phyloP scores from a whole-genome alignment of 2,888 invertebrate genomes.

The Caenorhabditis wallacei region DNA sequence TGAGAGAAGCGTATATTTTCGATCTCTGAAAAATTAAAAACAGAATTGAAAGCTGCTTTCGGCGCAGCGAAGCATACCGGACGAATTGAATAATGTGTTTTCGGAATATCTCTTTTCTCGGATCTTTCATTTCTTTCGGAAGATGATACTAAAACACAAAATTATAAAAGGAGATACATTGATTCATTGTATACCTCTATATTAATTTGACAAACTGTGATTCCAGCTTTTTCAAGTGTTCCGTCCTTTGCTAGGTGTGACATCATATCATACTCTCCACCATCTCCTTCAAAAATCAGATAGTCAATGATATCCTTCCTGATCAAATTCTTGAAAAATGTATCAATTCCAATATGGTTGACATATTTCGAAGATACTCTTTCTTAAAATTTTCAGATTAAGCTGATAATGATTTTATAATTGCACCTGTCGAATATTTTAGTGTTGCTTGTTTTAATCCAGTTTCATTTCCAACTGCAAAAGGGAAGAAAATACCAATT shows the following conservation, averaged over 20 bases:
- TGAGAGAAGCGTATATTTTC: constrained; percentile 44
- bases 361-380: constrained; percentile 26
- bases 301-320: constrained; percentile 53
- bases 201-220: constrained; percentile 61
- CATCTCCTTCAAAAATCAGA: constrained; percentile 53
- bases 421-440: constrained; percentile 36
- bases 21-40: constrained; percentile 39
- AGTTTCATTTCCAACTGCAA: constrained; percentile 55
- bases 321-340: constrained; percentile 57
- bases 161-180: too few species aligned
- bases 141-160: constrained; percentile 35
- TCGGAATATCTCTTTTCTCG: constrained; percentile 46
- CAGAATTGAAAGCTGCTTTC: neutral
- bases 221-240: constrained; percentile 48
- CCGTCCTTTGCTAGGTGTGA: constrained; percentile 50
- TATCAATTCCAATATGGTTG: constrained; percentile 47
- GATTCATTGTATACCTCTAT: constrained; percentile 27
- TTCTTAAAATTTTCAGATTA: neutral
- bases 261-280: constrained; percentile 63
- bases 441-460: constrained; percentile 46
- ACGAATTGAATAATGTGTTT: constrained; percentile 53
- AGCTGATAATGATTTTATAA: neutral
- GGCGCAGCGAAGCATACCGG: constrained; percentile 2
- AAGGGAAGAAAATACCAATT: constrained; percentile 58
- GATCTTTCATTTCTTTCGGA: constrained; percentile 46